A percentile compares a stretch with the other conserved stretches of the same genome.
These are phyloP conservation scores for Cinclus cinclus DNA, from an alignment of 2,113 vertebrate species.

Conservation along the genomic window DNA sequence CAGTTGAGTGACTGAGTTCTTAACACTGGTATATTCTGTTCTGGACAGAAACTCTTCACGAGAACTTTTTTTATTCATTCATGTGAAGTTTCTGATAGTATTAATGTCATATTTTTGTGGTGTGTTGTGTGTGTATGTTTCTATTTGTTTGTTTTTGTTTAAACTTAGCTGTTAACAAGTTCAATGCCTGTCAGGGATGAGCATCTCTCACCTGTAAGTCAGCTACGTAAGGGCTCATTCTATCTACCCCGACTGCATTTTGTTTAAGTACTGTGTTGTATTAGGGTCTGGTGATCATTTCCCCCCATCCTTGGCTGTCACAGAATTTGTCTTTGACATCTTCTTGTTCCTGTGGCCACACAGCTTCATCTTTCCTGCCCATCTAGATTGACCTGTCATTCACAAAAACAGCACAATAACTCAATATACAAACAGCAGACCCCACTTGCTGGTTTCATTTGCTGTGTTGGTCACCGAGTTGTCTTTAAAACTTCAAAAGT, in stretches of 20 bases:
- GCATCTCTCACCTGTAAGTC: not conserved
- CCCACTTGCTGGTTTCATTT: not conserved
- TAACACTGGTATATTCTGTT: rapidly evolving
- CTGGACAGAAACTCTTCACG: not conserved
- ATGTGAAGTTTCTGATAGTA: not conserved
- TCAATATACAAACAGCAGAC: not conserved
- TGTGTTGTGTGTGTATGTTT: too few species aligned
- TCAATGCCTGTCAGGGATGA: not conserved
- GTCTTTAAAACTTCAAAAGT: not conserved
- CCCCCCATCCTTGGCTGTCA: not conserved
- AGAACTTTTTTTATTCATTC: not conserved
- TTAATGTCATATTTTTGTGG: rapidly evolving
- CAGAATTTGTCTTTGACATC: not conserved
- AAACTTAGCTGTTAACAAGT: not conserved
- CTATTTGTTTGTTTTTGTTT: not conserved
- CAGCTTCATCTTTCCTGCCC: not conserved
- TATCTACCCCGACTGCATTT: not conserved
- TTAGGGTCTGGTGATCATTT: not conserved
- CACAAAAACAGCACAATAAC: not conserved
- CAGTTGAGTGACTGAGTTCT: not conserved
- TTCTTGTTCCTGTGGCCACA: not conserved
- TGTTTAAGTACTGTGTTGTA: rapidly evolving
- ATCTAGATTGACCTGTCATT: not conserved
- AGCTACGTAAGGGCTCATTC: rapidly evolving
- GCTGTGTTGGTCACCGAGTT: not conserved